Evolutionary conservation across 2,888 invertebrate species (phyloP), one percentile per base, ranked within the genome.

Genomic region (Mythimna impura): DNA sequence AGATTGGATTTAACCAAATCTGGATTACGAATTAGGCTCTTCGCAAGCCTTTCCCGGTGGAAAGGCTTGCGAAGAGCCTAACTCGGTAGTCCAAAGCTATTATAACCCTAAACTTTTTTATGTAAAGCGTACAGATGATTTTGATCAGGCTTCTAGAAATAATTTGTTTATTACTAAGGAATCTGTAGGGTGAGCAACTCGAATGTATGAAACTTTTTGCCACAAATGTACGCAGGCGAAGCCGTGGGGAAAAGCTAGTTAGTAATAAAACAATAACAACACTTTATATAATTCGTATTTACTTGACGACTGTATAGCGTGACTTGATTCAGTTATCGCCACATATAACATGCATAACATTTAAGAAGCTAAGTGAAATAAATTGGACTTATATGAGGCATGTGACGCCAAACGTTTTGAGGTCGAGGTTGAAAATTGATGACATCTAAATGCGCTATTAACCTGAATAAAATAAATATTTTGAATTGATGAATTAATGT

Each of bases 241-340:
- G 14, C 43, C 1, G 14, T 10, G 40, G 40, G 12, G 5, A 43
- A 74, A 60, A 79, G 76, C 43, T 62, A 70, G 69, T 77, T 75
- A 75, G 50, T 70, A 81, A 81, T 79, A 81, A 74, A 78, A 80
- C 58, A 76, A 77, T 72, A 71, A 74, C 57, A 69, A 73, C 62
- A 79, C 70, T 79, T 79, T 66, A 66, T 77, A 82, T 73, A 75
- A 80, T 80, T 80, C 69, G 58, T 73, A 66, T 79, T 75, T 70
- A 76, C 76, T 62, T 87, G 78, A 87, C 83, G 86, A 69, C 54
- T 20, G 9, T 71, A 79, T 87, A 10, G 84, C 87, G 86, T 87
- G 86, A 83, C 85, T 68, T 52, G 34, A 36, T 43, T 66, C 61
- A 83, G 76, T 86, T 84, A 85, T 76, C 75, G 69, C 73, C 69